Percentiles rank a stretch among this genome's conserved stretches.
Conservation (phyloP, 1,140 invertebrate genomes). For the Drosophila sturtevanti region DNA sequence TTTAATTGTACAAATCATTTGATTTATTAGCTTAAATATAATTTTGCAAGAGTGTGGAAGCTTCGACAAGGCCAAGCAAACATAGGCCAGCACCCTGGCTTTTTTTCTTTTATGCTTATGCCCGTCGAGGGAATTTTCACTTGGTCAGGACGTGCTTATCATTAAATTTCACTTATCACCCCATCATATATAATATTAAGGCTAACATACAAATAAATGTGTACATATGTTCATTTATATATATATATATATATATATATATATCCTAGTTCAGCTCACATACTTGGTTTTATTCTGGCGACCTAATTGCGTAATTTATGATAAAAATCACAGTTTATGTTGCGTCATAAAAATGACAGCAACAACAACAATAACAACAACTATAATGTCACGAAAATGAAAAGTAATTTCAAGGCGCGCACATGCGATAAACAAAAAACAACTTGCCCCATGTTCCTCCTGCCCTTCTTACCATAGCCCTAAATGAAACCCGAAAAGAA, state of each 20-base stretch:
- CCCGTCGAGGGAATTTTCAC: constrained; percentile 50
- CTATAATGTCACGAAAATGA: constrained; percentile 73
- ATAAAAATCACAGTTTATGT: constrained; percentile 62
- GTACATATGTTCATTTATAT: neutral
- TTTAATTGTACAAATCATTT: neutral
- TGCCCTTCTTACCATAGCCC: neutral
- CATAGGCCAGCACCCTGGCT: neutral
- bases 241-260: neutral
- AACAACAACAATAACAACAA: constrained; percentile 18
- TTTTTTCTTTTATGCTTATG: constrained; percentile 21
- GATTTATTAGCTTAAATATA: neutral
- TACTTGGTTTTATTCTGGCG: neutral
- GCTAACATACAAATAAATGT: neutral
- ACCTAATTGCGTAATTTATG: constrained; percentile 50
- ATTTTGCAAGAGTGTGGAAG: neutral
- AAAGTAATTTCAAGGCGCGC: constrained; percentile 78
- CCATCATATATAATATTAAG: constrained; percentile 1
- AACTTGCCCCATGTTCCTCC: constrained; percentile 8
- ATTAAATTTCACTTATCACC: constrained; percentile 37
- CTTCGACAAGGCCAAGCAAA: neutral
- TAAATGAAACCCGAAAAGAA: constrained; percentile 33
- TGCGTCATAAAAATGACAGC: constrained; percentile 60
- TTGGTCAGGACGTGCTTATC: constrained; percentile 64
- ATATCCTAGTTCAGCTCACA: neutral
- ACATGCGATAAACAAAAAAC: constrained; percentile 70